These are phyloP conservation scores for Agrochola circellaris DNA, from an alignment of 2,888 invertebrate species.

Conservation along the genomic window DNA sequence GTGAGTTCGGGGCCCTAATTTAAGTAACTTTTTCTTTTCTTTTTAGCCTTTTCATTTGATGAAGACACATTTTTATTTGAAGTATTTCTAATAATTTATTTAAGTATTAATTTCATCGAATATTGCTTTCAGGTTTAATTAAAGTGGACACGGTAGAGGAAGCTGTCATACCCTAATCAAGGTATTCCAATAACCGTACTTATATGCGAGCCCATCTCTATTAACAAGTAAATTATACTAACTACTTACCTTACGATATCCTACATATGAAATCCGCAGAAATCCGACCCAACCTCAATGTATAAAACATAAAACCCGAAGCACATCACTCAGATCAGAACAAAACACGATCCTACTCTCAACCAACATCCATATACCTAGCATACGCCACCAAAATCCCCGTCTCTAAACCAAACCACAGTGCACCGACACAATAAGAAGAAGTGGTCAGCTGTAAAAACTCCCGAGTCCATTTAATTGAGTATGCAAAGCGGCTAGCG, in stretches of 20 bases:
- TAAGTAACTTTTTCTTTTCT: neutral
- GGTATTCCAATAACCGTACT: conserved; percentile 8
- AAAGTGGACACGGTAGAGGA: neutral
- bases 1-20: conserved; percentile 8
- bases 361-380: conserved; percentile 23
- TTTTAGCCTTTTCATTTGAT: neutral
- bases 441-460: conserved; percentile 60
- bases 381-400: conserved; percentile 37
- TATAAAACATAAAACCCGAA: neutral
- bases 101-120: neutral
- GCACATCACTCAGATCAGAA: neutral
- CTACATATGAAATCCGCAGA: neutral
- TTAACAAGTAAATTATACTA: conserved; percentile 9
- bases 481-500: conserved; percentile 67
- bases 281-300: neutral
- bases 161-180: conserved; percentile 27
- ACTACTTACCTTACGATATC: neutral
- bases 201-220: neutral
- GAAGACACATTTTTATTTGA: neutral
- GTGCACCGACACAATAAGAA: conserved; percentile 46
- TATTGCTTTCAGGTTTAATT: neutral
- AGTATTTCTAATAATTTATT: neutral
- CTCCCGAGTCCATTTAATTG: conserved; percentile 65
- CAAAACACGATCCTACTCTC: conserved; percentile 23
- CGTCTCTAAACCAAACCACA: conserved; percentile 35